A percentile compares a stretch with the other conserved stretches of the same genome.
These are phyloP conservation scores for Nyctibius bracteatus DNA, from an alignment of 2,113 vertebrate species.

Conservation along the genomic window DNA sequence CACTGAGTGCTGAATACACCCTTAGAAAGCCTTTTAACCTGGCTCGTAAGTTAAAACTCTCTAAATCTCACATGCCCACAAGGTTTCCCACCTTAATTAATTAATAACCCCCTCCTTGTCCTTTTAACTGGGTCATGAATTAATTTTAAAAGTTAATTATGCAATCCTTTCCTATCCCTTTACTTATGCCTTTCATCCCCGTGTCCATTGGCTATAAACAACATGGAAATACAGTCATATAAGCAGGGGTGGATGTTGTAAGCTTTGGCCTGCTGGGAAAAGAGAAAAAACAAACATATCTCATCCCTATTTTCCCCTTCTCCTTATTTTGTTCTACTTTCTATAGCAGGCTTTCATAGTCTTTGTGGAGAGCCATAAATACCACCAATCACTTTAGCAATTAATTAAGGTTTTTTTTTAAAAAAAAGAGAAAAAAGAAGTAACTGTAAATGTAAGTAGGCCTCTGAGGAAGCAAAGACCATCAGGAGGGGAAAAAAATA, in stretches of 20 bases:
- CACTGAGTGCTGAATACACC: neutral
- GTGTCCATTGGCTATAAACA: constrained; percentile 66
- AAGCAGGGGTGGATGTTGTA: neutral
- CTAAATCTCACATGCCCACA: constrained; percentile 68
- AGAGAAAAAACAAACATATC: neutral
- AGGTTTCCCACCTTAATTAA: constrained; percentile 72
- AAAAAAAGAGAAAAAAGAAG: neutral
- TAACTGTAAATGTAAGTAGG: neutral
- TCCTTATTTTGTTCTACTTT: neutral
- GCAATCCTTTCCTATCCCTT: constrained; percentile 55
- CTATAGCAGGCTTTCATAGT: neutral
- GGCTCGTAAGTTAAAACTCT: constrained; percentile 62
- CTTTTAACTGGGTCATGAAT: constrained; percentile 75
- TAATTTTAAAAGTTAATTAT: constrained; percentile 75
- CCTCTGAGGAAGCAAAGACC: neutral
- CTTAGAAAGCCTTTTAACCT: constrained; percentile 71
- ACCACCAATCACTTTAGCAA: neutral
- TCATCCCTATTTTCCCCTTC: neutral
- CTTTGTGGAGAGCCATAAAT: neutral
- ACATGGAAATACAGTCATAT: constrained; percentile 19
- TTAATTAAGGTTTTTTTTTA: neutral
- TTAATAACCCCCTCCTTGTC: constrained; percentile 72
- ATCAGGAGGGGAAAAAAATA: neutral
- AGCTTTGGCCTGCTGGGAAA: neutral
- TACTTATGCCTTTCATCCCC: constrained; percentile 52